Conservation (phyloP, 2,888 invertebrate genomes). For the Ptilodon capucinus region DNA sequence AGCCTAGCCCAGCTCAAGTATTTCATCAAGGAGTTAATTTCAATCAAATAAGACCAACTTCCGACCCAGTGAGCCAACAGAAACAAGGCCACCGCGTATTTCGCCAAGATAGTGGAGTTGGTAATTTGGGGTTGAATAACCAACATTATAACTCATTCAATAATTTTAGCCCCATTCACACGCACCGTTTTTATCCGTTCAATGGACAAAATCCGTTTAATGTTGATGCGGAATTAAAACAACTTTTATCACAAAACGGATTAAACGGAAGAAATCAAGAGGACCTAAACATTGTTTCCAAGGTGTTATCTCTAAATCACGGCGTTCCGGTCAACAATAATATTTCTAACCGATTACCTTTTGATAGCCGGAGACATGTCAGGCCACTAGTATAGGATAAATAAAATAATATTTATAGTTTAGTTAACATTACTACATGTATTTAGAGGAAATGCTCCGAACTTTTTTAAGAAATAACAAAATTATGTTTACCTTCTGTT, state of each 20-base stretch:
- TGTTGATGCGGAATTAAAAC: conserved; percentile 83
- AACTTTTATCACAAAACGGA: conserved; percentile 85
- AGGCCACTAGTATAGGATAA: conserved; percentile 38
- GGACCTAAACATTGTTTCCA: conserved; percentile 91
- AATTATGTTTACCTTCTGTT: neutral
- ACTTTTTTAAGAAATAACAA: neutral
- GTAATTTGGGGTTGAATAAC: conserved; percentile 85
- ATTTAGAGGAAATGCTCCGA: neutral
- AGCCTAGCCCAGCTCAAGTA: conserved; percentile 50
- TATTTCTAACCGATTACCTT: conserved; percentile 66
- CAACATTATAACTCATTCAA: conserved; percentile 66
- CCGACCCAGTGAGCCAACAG: conserved; percentile 53
- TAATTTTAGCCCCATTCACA: conserved; percentile 53
- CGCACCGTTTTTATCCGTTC: conserved; percentile 56
- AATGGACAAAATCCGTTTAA: conserved; percentile 63
- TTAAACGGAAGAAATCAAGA: conserved; percentile 85
- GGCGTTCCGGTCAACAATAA: conserved; percentile 81
- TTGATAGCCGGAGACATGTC: conserved; percentile 68
- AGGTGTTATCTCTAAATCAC: conserved; percentile 91
- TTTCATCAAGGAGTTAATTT: conserved; percentile 62
- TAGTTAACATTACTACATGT: neutral
- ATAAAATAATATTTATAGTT: too few species aligned
- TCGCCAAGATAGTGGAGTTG: conserved; percentile 82
- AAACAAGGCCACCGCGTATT: conserved; percentile 75
- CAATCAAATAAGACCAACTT: conserved; percentile 54